These are phyloP conservation scores for Gallinago jamesoni DNA, from an alignment of 2,113 vertebrate genomes.

Conservation along the genomic window DNA sequence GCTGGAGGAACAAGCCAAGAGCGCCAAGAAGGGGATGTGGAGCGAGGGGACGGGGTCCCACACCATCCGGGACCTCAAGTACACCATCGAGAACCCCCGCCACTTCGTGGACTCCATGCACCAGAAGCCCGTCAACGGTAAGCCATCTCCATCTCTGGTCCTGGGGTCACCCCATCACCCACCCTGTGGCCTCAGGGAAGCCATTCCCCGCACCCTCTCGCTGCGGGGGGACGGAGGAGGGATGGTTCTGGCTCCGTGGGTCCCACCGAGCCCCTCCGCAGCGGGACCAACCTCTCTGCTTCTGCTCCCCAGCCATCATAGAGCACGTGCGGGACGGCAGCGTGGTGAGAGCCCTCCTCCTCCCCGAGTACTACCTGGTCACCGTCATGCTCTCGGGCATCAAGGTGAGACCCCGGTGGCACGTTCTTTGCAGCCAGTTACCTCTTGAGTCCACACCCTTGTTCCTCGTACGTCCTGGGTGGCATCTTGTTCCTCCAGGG, in stretches of 20 bases:
- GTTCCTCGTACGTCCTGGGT: fast-evolving
- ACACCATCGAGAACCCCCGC: conserved; percentile 91
- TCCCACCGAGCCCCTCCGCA: fast-evolving
- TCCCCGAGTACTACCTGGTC: conserved; percentile 94
- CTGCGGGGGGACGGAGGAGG: not conserved
- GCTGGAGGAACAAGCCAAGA: conserved; percentile 90
- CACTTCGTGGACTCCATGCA: conserved; percentile 96
- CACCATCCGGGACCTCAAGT: conserved; percentile 92
- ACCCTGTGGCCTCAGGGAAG: not conserved
- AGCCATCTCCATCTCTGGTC: not conserved
- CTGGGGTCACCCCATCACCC: no score
- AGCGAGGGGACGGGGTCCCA: conserved; percentile 87
- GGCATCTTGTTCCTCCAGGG: no score
- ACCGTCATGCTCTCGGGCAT: conserved; percentile 97
- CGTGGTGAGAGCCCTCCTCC: conserved; percentile 91
- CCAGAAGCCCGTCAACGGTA: conserved; percentile 96
- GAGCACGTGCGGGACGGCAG: conserved; percentile 96
- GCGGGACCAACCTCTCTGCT: not conserved
- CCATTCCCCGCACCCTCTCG: fast-evolving
- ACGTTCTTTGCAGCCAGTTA: fast-evolving
- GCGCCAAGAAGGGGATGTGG: conserved; percentile 91
- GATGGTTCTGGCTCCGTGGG: fast-evolving
- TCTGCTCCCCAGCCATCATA: conserved; percentile 84
- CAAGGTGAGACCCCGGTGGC: conserved; percentile 79
- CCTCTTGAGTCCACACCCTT: fast-evolving